Evolutionary conservation across 2,113 vertebrate genomes (phyloP).

Genomic region (Otolemur garnettii): DNA sequence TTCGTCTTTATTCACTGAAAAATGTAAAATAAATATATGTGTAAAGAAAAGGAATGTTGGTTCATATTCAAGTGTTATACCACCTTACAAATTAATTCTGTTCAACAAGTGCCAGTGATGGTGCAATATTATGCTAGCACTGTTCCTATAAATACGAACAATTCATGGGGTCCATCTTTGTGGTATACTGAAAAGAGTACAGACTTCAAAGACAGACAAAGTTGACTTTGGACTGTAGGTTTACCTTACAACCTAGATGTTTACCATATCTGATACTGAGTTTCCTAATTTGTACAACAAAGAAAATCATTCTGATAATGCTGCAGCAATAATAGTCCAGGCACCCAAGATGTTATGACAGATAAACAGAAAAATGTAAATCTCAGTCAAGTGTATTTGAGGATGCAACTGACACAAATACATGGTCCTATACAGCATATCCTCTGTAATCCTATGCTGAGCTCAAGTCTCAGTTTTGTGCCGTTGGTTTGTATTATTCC

Average conservation of each 20-base stretch:
- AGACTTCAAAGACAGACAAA: background rate
- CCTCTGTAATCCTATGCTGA: background rate
- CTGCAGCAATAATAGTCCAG: background rate
- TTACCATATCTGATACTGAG: background rate
- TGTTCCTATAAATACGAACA: background rate
- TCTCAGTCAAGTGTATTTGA: background rate
- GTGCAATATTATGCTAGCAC: background rate
- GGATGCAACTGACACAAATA: background rate
- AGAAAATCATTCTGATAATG: background rate
- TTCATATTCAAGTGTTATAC: background rate
- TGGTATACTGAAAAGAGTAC: background rate
- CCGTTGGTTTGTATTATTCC: background rate
- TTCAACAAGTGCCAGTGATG: background rate
- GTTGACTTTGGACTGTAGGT: background rate
- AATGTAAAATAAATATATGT: background rate
- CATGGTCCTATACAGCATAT: background rate
- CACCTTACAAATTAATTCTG: background rate
- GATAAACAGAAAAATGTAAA: background rate
- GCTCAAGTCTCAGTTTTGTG: no score
- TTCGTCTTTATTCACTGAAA: background rate
- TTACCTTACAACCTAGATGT: background rate
- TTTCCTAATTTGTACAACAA: background rate
- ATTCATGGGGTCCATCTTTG: accelerated
- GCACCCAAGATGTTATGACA: background rate
- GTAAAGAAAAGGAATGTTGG: background rate